Evolutionary conservation across 2,888 invertebrate species (phyloP).

Genomic region (Agrochola lychnidis): DNA sequence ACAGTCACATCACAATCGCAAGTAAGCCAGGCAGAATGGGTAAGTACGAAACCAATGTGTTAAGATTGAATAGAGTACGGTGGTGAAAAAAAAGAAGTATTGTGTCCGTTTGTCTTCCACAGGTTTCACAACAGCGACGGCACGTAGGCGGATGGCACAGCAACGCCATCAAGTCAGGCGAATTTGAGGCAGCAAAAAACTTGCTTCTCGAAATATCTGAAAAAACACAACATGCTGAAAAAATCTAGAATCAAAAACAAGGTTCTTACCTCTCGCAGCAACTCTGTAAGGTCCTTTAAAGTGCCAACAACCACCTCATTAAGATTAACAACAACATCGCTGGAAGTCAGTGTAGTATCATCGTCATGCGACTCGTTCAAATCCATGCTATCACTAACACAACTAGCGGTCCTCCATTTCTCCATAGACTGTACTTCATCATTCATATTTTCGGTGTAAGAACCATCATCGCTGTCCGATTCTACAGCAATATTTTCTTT

Average conservation of each 20-base stretch:
- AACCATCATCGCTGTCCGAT: slow-evolving; percentile 84
- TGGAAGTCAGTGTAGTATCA: slow-evolving; percentile 73
- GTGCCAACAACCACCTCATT: slow-evolving; percentile 86
- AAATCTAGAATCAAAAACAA: not conserved
- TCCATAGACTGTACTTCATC: slow-evolving; percentile 67
- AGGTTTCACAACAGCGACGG: too few relatives aligned
- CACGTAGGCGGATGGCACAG: too few relatives aligned
- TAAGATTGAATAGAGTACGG: too few relatives aligned
- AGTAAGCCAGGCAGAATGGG: too few relatives aligned
- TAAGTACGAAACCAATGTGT: too few relatives aligned
- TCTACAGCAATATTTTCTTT: slow-evolving; percentile 88
- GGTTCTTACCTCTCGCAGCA: slow-evolving; percentile 87
- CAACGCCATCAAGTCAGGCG: too few relatives aligned
- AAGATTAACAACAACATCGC: slow-evolving; percentile 69
- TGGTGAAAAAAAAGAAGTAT: too few relatives aligned
- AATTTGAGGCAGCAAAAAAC: too few relatives aligned
- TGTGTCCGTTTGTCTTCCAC: too few relatives aligned
- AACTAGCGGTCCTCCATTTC: slow-evolving; percentile 81
- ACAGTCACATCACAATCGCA: too few relatives aligned
- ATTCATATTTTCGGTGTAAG: slow-evolving; percentile 81
- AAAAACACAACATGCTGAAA: not conserved
- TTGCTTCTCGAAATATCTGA: not conserved
- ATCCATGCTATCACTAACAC: slow-evolving; percentile 76
- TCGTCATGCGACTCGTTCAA: slow-evolving; percentile 77
- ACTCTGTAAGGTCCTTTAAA: slow-evolving; percentile 87